Percentiles rank a stretch among this genome's conserved stretches.
These are phyloP conservation scores for Gulo gulo DNA, from an alignment of 2,113 vertebrate species.

Conservation along the genomic window DNA sequence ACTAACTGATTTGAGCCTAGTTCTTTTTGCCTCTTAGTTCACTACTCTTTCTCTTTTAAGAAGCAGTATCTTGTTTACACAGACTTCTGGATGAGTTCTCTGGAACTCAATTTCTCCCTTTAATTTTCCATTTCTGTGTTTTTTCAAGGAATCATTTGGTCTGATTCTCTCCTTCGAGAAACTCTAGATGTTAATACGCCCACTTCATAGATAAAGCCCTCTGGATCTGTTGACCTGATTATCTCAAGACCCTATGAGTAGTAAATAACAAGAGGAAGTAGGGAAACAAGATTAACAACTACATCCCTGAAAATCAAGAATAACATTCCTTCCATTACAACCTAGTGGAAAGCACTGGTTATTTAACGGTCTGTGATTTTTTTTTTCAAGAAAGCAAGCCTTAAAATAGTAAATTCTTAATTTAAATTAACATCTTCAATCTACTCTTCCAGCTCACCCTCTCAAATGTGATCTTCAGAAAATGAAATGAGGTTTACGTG, in stretches of 20 bases:
- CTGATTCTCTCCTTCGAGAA: not conserved
- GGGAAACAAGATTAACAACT: not conserved
- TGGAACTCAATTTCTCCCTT: not conserved
- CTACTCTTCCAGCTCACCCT: not conserved
- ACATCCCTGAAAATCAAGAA: not conserved
- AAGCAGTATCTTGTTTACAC: not conserved
- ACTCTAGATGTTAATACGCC: not conserved
- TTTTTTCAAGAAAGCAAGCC: not conserved
- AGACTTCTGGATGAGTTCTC: not conserved
- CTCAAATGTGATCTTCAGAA: constrained; percentile 37
- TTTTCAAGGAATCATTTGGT: not conserved
- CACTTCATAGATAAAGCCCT: not conserved
- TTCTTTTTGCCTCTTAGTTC: not conserved
- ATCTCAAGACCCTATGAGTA: not conserved
- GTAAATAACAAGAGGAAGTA: not conserved
- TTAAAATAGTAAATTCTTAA: constrained; percentile 5
- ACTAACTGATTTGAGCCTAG: not conserved
- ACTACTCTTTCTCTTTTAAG: not conserved
- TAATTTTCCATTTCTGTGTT: not conserved
- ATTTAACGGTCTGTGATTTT: not conserved
- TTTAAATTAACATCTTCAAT: constrained; percentile 26
- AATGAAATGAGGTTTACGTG: not conserved
- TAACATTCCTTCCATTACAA: not conserved
- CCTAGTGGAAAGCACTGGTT: not conserved
- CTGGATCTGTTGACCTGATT: not conserved